phyloP scores from a whole-genome alignment of 2,797 vertebrate genomes.

The Pipistrellus pygmaeus region DNA sequence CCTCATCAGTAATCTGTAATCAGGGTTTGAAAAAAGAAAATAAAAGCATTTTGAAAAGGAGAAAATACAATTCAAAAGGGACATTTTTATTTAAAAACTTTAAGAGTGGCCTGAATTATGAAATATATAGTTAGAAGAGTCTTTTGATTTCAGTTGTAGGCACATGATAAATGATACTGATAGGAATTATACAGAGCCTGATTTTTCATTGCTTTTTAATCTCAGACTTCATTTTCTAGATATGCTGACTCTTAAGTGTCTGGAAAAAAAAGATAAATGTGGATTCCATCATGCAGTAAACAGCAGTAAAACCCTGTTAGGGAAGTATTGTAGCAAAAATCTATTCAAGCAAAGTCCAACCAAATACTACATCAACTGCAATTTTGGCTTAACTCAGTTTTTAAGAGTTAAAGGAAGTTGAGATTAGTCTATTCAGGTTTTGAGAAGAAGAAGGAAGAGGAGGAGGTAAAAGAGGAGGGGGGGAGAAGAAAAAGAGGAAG shows the following conservation, averaged over 20 bases:
- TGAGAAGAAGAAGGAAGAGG: background rate
- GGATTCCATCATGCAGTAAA: background rate
- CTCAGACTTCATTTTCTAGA: background rate
- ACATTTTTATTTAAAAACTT: background rate
- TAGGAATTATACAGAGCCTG: background rate
- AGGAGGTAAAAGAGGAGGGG: background rate
- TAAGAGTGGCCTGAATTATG: background rate
- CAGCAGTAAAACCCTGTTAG: background rate
- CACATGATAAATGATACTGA: background rate
- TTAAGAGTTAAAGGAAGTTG: background rate
- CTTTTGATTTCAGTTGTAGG: constrained; percentile 42
- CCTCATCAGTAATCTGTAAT: constrained; percentile 91
- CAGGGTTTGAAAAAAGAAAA: constrained; percentile 24
- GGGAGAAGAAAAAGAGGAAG: background rate
- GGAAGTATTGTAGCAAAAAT: background rate
- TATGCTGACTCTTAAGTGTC: background rate
- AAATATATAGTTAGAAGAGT: background rate
- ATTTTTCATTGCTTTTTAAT: background rate
- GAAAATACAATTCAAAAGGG: background rate
- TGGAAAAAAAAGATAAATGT: background rate
- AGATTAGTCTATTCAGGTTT: constrained; percentile 10
- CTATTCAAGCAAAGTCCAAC: background rate
- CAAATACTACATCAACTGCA: background rate
- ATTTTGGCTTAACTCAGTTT: background rate
- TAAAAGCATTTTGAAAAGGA: background rate